Percentiles rank a stretch among this genome's conserved stretches.
Conservation (phyloP, 1,140 invertebrate genomes). For the Drosophila kurseongensis region DNA sequence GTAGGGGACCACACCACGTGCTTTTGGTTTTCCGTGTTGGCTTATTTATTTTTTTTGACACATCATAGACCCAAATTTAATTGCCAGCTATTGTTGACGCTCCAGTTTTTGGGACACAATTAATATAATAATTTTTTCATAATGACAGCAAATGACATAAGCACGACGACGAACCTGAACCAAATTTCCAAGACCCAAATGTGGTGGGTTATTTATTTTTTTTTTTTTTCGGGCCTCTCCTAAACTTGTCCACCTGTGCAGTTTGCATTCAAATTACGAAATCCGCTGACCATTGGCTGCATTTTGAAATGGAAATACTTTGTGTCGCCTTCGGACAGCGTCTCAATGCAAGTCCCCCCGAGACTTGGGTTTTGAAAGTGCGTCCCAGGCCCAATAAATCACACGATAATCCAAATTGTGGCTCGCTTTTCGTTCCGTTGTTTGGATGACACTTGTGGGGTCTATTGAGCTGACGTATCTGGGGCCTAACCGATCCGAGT, state of each 20-base stretch:
- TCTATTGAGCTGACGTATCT: conserved; percentile 30
- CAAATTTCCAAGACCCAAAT: conserved; percentile 56
- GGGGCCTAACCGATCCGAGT: conserved; percentile 17
- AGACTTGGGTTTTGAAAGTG: conserved; percentile 62
- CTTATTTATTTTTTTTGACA: conserved; percentile 32
- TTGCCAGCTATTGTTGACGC: conserved; percentile 43
- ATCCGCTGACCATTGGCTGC: conserved; percentile 35
- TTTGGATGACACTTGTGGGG: conserved; percentile 68
- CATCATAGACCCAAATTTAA: conserved; percentile 42
- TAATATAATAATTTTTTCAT: conserved; percentile 76
- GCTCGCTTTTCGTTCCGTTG: conserved; percentile 35
- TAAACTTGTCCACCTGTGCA: conserved; percentile 76
- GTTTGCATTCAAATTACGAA: conserved; percentile 51
- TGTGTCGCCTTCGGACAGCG: conserved; percentile 20
- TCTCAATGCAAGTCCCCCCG: conserved; percentile 22
- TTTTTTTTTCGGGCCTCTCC: conserved; percentile 43
- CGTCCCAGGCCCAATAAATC: conserved; percentile 61
- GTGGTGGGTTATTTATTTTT: conserved; percentile 31
- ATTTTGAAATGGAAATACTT: conserved; percentile 58
- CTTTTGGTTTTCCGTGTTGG: conserved; percentile 20
- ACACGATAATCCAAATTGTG: conserved; percentile 68
- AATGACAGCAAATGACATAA: conserved; percentile 72
- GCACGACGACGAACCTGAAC: conserved; percentile 70
- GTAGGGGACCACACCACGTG: conserved; percentile 42
- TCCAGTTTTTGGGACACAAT: conserved; percentile 58